Conservation (phyloP, 2,797 vertebrate species). For the Kryptopterus vitreolus region DNA sequence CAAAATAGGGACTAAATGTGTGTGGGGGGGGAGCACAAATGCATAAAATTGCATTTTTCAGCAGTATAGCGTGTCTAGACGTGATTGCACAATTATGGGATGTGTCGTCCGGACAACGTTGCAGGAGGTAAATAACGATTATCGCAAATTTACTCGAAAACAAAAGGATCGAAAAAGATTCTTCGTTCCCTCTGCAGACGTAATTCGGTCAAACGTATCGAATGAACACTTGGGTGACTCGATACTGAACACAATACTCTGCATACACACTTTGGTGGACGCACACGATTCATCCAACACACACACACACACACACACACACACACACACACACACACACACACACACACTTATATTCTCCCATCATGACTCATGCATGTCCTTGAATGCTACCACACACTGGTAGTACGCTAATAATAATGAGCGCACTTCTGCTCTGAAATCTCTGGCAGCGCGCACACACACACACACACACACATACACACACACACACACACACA, state of each 20-base stretch:
- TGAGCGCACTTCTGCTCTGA: background rate
- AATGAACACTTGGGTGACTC: background rate
- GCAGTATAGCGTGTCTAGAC: background rate
- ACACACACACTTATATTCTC: background rate
- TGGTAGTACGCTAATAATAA: constrained; percentile 4
- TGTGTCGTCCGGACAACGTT: background rate
- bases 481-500: constrained; percentile 6
- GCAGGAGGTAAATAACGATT: too few species aligned
- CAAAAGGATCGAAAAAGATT: background rate
- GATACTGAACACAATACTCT: too few species aligned
- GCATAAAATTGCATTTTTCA: too few species aligned
- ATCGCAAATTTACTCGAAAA: too few species aligned
- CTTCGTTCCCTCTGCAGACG: too few species aligned
- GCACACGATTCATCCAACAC: background rate
- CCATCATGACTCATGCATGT: constrained; percentile 17
- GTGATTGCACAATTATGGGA: background rate
- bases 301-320: background rate
- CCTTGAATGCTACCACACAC: constrained; percentile 16
- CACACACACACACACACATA: background rate
- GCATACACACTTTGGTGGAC: background rate
- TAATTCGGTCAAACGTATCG: background rate
- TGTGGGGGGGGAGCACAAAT: too few species aligned
- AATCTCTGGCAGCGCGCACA: background rate
- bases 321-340: background rate
- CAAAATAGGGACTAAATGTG: too few species aligned